Evolutionary conservation across 2,797 vertebrate genomes (phyloP), one percentile per base, ranked within the genome.

Genomic region (Pelodytes ibericus): DNA sequence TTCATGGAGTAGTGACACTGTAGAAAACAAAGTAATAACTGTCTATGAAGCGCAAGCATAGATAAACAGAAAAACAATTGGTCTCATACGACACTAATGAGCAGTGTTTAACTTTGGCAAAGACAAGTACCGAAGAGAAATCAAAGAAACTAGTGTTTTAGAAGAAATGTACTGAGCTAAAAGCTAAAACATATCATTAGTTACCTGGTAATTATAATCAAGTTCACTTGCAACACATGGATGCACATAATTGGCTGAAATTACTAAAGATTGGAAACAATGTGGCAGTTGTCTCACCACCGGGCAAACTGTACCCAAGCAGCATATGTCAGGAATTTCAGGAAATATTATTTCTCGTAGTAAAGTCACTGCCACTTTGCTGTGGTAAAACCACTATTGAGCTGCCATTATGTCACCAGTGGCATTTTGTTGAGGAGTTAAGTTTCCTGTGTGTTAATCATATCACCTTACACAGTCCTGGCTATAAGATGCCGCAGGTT

Each of bases 1-100:
- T 91, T 89, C 89, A 95, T 90, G 27, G 93, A 95, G 77, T 95
- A 95, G 89, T 95, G 93, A 80, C 91, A 87, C 93, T 95, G 81
- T 70, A 72, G 81, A 80, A 74, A 80, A 71, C 33, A 72, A 18
- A 6, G 47, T 30, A 82, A 10, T 75, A 44, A 75, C 73, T 61
- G 64, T 75, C 51, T 30, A 31, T 59, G 61, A 36, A 77, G 33
- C 71, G 41, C 51, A 71, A 71, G 30, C 51, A 41, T 56, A 63
- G 64, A 73, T 20, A n/a, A 30, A 72, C 47, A 72, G 51, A 24
- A 47, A 41, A 30, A 65, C 39, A 66, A 18, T 44, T n/a, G 59
- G 2, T 22, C 15, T 65, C 30, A 31, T 41, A 27, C 15, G 49
- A 65, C 27, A 59, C 13, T 15, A 47, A 63, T 11, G n/a, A 27